Base-by-base conservation (phyloP, 1,140 invertebrate genomes). In the Orius insidiosus region DNA sequence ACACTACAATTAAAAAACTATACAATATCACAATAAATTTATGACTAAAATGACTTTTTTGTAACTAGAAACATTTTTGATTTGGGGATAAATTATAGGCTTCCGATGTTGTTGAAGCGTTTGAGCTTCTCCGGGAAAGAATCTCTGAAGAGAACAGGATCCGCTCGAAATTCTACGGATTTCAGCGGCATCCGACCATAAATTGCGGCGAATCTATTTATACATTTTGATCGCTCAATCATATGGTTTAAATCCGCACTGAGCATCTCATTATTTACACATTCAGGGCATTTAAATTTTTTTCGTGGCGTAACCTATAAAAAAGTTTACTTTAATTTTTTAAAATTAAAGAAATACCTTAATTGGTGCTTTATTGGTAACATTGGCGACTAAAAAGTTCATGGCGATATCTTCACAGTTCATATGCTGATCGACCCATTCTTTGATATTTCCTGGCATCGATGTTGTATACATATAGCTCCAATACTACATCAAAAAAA, bases 231-330 rank as follows among this genome's bases (percentile, higher is more conserved):
- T 18, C 93, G 67, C 60, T 90, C 85, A 1, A 85, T 74, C 88
- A 97, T 93, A 62, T 97, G 90, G 16, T 78, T 75, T 15, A 85
- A 68, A 67, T 94, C 89, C 0, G 86, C 84, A 0, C 89, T 95
- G 2, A 97, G 59, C 85, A 92, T 93, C 66, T 93, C 88, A 0
- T 78, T 89, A 59, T 90, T 92, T 1, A 75, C 80, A 64, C 90
- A 96, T 60, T 94, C 85, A 0, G 89, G 89, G 62, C 92, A 96
- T 63, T 93, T 92, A 65, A 97, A 97, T 60, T 97, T 97, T 59
- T 96, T 96, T n/a, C 90, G 72, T 0, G 90, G 89, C 1, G 88
- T 82, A n/a, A 95, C 85, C 80, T 83, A 59, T 2, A 60, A 32
- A 34, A 5, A 40, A 18, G n/a, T n/a, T n/a, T n/a, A n/a, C n/a